Percentiles rank a stretch among this genome's conserved stretches.
These are phyloP conservation scores for Heliconius melpomene DNA, from an alignment of 1,140 invertebrate genomes.

Conservation along the genomic window DNA sequence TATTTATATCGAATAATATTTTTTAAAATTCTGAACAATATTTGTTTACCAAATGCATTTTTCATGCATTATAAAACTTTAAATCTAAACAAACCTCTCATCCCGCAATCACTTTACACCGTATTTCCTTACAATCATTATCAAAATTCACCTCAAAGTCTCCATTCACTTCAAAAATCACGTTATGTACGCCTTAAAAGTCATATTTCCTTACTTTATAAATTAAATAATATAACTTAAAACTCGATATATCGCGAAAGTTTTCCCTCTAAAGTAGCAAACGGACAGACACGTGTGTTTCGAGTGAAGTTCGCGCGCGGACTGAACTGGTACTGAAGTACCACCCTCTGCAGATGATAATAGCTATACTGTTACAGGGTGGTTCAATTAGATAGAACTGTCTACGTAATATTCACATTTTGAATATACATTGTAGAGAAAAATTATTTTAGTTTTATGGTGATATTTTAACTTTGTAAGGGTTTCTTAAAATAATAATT, in stretches of 20 bases:
- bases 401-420: slow-evolving; percentile 44
- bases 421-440: slow-evolving; percentile 20
- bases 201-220: not conserved
- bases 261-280: slow-evolving; percentile 55
- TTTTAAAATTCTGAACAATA: no score
- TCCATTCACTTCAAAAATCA: slow-evolving; percentile 8
- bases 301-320: slow-evolving; percentile 42
- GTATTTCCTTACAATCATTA: slow-evolving; percentile 34
- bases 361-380: slow-evolving; percentile 41
- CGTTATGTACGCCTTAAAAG: not conserved
- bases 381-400: slow-evolving; percentile 44
- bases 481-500: not conserved
- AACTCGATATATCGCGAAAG: slow-evolving; percentile 44
- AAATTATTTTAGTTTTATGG: slow-evolving; percentile 7
- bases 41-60: no score
- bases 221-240: not conserved
- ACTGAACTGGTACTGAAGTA: slow-evolving; percentile 44
- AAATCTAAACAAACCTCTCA: slow-evolving; percentile 55
- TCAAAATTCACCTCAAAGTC: slow-evolving; percentile 21
- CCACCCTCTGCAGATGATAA: slow-evolving; percentile 40
- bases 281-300: slow-evolving; percentile 42
- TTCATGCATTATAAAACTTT: not conserved
- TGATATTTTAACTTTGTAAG: not conserved
- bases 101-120: slow-evolving; percentile 50
- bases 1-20: no score